A percentile compares a stretch with the other conserved stretches of the same genome.
phyloP scores from a whole-genome alignment of 2,797 vertebrate genomes.

The Helarctos malayanus region DNA sequence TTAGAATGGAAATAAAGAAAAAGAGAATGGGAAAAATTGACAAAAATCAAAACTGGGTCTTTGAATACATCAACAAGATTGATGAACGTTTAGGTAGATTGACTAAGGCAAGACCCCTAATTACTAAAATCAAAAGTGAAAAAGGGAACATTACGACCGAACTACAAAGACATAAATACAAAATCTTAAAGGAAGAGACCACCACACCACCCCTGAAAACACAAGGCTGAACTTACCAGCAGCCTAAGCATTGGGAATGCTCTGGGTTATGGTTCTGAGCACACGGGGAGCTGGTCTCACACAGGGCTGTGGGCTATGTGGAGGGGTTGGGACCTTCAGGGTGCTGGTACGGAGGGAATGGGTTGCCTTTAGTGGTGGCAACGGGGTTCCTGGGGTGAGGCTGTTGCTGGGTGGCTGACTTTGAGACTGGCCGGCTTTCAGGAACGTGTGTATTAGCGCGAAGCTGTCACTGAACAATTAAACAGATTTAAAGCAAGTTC shows the following conservation, averaged over 20 bases:
- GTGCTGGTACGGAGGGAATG: background rate
- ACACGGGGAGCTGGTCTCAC: background rate
- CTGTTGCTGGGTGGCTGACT: background rate
- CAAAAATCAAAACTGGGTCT: background rate
- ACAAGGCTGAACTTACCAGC: background rate
- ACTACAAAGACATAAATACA: background rate
- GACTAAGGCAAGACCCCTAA: background rate
- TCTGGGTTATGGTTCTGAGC: background rate
- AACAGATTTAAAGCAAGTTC: background rate
- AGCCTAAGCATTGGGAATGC: background rate
- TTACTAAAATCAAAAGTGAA: background rate
- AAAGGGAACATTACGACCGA: background rate
- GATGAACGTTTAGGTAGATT: background rate
- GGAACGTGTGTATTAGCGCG: background rate
- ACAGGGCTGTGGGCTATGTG: background rate
- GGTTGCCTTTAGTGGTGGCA: background rate
- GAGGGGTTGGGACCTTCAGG: background rate
- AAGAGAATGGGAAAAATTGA: slow-evolving; percentile 1
- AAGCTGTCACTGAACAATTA: background rate
- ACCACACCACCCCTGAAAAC: background rate
- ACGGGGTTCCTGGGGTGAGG: background rate
- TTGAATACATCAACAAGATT: background rate
- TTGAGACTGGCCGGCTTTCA: background rate
- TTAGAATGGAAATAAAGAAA: background rate
- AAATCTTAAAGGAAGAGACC: background rate